Evolutionary conservation across 1,140 invertebrate genomes (phyloP).

Genomic region (Drosophila guanche): DNA sequence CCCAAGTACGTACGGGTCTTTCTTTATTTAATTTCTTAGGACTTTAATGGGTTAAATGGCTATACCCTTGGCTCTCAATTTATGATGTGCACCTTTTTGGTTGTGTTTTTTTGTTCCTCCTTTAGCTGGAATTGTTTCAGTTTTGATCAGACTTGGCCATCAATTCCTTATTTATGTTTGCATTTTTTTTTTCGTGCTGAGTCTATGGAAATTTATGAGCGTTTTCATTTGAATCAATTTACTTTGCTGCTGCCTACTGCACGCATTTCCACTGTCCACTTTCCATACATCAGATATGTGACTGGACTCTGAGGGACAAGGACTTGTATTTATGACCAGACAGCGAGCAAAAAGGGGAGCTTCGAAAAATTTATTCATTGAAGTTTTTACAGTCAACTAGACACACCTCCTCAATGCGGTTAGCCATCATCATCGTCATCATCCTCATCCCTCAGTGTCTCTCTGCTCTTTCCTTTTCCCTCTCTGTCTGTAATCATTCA

Average conservation of each 20-base stretch:
- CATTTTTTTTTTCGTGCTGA: slow-evolving; percentile 65
- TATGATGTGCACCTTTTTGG: slow-evolving; percentile 20
- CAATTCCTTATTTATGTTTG: slow-evolving; percentile 31
- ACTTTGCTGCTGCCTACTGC: slow-evolving; percentile 49
- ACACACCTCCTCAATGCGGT: slow-evolving; percentile 71
- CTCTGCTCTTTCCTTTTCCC: slow-evolving; percentile 36
- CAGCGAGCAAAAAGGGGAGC: slow-evolving; percentile 33
- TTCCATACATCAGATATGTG: slow-evolving; percentile 6
- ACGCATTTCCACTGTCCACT: slow-evolving; percentile 7
- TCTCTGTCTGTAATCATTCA: slow-evolving; percentile 65
- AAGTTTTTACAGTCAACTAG: slow-evolving; percentile 81
- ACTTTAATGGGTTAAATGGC: slow-evolving; percentile 64
- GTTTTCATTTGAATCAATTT: slow-evolving; percentile 77
- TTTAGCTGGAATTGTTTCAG: slow-evolving; percentile 19
- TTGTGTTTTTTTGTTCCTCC: slow-evolving; percentile 7
- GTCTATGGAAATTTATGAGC: slow-evolving; percentile 68
- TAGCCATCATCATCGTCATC: slow-evolving; percentile 36
- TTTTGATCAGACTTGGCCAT: slow-evolving; percentile 35
- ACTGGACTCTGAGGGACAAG: slow-evolving; percentile 33
- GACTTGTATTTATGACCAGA: slow-evolving; percentile 68
- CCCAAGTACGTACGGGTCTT: slow-evolving; percentile 11
- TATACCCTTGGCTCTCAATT: neutral
- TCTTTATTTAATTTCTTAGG: slow-evolving; percentile 70
- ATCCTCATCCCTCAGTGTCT: slow-evolving; percentile 26
- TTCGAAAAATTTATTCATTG: slow-evolving; percentile 77